Evolutionary conservation across 2,797 vertebrate genomes (phyloP).

Genomic region (Coendou prehensilis): DNA sequence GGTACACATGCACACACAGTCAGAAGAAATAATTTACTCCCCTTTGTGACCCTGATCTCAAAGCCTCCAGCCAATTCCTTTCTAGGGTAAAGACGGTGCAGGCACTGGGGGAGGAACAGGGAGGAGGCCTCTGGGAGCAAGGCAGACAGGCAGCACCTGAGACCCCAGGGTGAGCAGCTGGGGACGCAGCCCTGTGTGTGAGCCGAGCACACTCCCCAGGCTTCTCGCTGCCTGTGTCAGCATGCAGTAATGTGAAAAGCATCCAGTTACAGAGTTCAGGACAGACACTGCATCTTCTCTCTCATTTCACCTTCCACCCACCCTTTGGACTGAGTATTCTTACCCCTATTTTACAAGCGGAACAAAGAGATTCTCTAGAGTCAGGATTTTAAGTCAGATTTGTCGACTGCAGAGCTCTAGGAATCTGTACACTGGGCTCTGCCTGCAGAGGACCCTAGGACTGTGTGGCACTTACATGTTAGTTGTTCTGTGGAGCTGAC

Average conservation of each 20-base stretch:
- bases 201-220: neutral
- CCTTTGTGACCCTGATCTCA: neutral
- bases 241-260: neutral
- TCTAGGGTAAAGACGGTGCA: neutral
- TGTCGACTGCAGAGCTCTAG: neutral
- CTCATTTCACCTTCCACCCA: neutral
- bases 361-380: constrained; percentile 9
- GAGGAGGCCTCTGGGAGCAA: neutral
- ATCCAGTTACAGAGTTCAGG: neutral
- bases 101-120: neutral
- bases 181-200: neutral
- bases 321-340: neutral
- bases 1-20: neutral
- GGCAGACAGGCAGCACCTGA: neutral
- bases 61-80: neutral
- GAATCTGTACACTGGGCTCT: neutral
- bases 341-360: neutral
- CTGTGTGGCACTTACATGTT: neutral
- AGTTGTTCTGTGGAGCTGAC: neutral
- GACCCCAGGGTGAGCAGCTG: neutral
- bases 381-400: neutral
- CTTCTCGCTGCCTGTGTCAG: neutral
- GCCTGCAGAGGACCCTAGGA: neutral
- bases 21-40: neutral
- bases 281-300: neutral